These are phyloP conservation scores for Vanessa atalanta DNA, from an alignment of 1,140 invertebrate species.

Conservation along the genomic window DNA sequence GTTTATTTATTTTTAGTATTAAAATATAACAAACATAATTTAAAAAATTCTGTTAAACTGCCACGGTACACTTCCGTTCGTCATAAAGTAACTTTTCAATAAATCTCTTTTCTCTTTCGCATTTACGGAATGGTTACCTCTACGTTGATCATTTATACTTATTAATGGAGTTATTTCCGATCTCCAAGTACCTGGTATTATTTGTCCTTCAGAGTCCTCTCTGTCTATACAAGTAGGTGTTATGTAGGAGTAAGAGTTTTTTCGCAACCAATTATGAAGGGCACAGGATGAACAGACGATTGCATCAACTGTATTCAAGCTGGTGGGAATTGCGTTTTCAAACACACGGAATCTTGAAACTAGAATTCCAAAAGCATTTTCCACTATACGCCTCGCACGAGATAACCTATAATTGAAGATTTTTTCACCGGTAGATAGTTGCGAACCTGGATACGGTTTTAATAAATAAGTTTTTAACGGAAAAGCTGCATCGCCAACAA, in stretches of 20 bases:
- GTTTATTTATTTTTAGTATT: slow-evolving; percentile 15
- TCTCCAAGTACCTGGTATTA: slow-evolving; percentile 1
- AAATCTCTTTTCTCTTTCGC: background rate
- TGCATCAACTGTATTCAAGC: slow-evolving; percentile 3
- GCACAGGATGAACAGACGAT: background rate
- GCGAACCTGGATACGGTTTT: slow-evolving; percentile 5
- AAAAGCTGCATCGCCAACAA: slow-evolving; percentile 5
- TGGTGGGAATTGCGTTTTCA: slow-evolving; percentile 5
- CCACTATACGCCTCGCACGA: slow-evolving; percentile 4
- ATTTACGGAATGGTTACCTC: slow-evolving; percentile 3
- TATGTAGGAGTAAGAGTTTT: slow-evolving; percentile 2
- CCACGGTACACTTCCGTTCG: slow-evolving; percentile 5
- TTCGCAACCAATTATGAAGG: slow-evolving; percentile 3
- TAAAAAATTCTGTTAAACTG: slow-evolving; percentile 14
- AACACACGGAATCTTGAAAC: slow-evolving; percentile 5
- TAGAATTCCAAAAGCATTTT: slow-evolving; percentile 3
- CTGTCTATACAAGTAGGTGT: background rate
- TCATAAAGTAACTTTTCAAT: slow-evolving; percentile 10
- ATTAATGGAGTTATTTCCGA: slow-evolving; percentile 4
- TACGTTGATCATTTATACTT: slow-evolving; percentile 4
- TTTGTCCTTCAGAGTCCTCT: slow-evolving; percentile 5
- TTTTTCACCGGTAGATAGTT: slow-evolving; percentile 3
- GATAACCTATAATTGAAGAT: slow-evolving; percentile 1
- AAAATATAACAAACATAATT: slow-evolving; percentile 13
- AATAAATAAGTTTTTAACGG: slow-evolving; percentile 6